Evolutionary conservation across 1,140 invertebrate species (phyloP), one percentile per base, ranked within the genome.

Genomic region (Zaprionus gabonicus): DNA sequence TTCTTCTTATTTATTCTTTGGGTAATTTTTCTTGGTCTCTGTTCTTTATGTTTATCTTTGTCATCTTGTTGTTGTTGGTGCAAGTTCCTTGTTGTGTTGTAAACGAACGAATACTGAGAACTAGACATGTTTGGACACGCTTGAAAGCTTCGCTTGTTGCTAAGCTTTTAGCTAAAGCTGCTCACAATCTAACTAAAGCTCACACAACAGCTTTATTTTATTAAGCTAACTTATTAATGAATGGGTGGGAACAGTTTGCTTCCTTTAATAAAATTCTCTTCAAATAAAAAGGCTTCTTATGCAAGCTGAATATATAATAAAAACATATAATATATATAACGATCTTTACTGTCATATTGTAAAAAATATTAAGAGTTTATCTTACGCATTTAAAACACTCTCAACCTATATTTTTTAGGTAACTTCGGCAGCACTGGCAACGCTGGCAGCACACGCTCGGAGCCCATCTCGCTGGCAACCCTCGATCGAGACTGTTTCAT

Each of bases 401-500:
- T 41, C 15, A 1, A n/a, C 41, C 49, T 53, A 1, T 53, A 3
- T 25, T 27, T 5, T 92, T 92, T 15, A 92, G 91, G 84, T 53
- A 88, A 80, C 68, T 91, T 91, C 74, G 91, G 91, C 44, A 62
- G 81, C 53, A 74, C 72, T 59, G 80, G 76, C 82, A 76, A 63
- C 55, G 53, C 76, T 49, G 85, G 79, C 58, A 77, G 81, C 9
- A 87, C 93, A 58, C 85, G 95, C 85, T 93, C 95, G 1, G 95
- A 96, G 82, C 95, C 96, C 20, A 95, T 96, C 56, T 96, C 96
- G 1, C 93, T 97, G 80, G 95, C 96, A 20, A 96, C 96, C 0
- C 93, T 97, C 68, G 96, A 97, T 92, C 94, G 96, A 87, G 97
- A 98, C 93, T 98, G 97, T 93, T 97, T 98, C 93, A 97, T 98